These are phyloP conservation scores for Sycobia sp. DNA, from an alignment of 1,140 invertebrate genomes.

Conservation along the genomic window DNA sequence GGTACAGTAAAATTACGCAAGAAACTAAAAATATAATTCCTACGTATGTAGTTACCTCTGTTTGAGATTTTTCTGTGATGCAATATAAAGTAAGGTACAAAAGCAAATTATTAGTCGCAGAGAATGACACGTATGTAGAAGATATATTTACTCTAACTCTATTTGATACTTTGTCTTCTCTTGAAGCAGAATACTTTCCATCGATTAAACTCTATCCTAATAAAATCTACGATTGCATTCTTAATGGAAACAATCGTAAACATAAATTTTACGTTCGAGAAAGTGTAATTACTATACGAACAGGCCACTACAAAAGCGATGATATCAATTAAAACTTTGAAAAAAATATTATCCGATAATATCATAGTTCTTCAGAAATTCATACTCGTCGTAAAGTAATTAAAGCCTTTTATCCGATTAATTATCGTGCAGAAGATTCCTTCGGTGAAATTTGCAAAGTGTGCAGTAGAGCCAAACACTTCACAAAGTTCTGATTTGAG, in stretches of 20 bases:
- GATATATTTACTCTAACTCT: conserved; percentile 32
- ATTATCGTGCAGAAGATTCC: too few species aligned
- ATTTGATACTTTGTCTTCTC: conserved; percentile 18
- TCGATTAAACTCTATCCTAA: conserved; percentile 32
- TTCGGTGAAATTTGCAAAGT: too few species aligned
- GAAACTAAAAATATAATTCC: conserved; percentile 28
- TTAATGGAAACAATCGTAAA: neutral
- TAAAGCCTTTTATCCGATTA: too few species aligned
- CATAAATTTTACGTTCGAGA: neutral
- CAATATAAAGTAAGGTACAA: conserved; percentile 7
- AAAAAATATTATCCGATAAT: too few species aligned
- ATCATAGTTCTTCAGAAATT: too few species aligned
- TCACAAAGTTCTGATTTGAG: too few species aligned
- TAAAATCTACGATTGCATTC: conserved; percentile 23
- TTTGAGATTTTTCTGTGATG: conserved; percentile 34
- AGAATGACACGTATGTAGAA: too few species aligned
- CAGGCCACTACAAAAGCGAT: conserved; percentile 29
- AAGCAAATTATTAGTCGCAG: too few species aligned
- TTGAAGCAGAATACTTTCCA: conserved; percentile 36
- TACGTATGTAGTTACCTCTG: conserved; percentile 30
- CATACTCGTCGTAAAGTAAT: too few species aligned
- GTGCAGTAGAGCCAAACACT: too few species aligned
- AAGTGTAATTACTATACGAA: neutral
- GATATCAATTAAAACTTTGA: too few species aligned
- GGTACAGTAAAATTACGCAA: conserved; percentile 28